These are phyloP conservation scores for Trimorus sp. DNA, from an alignment of 2,888 invertebrate genomes.

Conservation along the genomic window DNA sequence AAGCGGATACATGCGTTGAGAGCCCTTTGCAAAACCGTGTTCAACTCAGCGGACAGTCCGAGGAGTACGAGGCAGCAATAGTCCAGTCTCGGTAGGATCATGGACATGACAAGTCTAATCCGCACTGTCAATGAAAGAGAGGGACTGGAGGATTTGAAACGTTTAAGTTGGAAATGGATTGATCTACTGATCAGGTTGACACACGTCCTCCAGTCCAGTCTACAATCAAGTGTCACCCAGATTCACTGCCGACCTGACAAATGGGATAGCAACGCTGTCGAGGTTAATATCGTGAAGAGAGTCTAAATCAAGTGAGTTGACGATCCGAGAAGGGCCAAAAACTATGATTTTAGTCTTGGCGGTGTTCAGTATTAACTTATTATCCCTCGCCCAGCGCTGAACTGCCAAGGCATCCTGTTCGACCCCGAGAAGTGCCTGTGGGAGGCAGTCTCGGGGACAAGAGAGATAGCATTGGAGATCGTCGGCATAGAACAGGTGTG, in stretches of 20 bases:
- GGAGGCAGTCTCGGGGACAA: background rate
- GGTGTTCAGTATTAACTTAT: background rate
- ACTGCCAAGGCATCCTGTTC: background rate
- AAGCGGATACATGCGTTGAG: slow-evolving; percentile 14
- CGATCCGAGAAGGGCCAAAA: background rate
- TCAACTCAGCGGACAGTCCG: background rate
- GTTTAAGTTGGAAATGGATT: too few relatives aligned
- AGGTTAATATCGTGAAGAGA: background rate
- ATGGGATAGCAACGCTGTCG: background rate
- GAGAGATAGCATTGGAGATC: background rate
- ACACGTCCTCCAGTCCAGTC: background rate
- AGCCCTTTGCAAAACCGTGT: background rate
- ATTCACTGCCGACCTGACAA: slow-evolving; percentile 2
- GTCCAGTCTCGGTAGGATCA: background rate
- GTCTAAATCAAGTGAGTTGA: background rate
- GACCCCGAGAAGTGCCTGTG: background rate
- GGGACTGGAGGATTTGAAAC: too few relatives aligned
- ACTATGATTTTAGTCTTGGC: background rate
- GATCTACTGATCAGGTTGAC: background rate
- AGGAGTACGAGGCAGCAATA: slow-evolving; percentile 13
- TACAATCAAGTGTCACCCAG: background rate
- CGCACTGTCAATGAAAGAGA: background rate
- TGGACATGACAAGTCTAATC: background rate
- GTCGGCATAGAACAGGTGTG: background rate
- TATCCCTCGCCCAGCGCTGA: background rate